Base-by-base conservation (phyloP, 2,113 vertebrate species). In the Donacobius atricapilla region DNA sequence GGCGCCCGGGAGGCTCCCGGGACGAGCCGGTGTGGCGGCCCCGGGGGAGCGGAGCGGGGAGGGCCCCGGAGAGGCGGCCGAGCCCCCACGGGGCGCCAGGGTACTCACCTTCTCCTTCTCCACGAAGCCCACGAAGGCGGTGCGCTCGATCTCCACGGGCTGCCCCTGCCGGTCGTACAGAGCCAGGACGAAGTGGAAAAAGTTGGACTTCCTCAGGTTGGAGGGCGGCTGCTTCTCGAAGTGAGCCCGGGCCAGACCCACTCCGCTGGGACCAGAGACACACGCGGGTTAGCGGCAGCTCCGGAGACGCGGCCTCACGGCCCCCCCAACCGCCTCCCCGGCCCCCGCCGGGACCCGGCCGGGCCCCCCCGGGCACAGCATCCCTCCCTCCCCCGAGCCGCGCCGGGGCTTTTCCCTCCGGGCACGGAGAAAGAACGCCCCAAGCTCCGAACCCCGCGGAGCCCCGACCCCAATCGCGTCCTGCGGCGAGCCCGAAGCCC, bases 151-250 rank as follows among this genome's bases (percentile, higher is more conserved):
- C 98, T 99, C 99, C 98, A 99, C 99, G 53, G 99, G 99, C 97
- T 99, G 99, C 89, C 99, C 99, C 98, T 99, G 99, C 72, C 99
- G 98, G 98, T 99, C 99, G 96, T 99, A 99, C 75, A 99, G 98
- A 81, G 99, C 99, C 98, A 99, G 97, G 93, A 99, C 99, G 97
- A 99, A 99, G 98, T 99, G 99, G 98, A 99, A 99, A 98, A 99
- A 99, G 99, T 99, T 99, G 98, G 99, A 99, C 97, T 99, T 99
- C 82, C 99, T 98, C 95, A 99, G 98, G 97, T 99, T 99, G 97
- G 99, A 99, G 80, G 99, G 99, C 90, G 99, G 99, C 97, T 99
- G 99, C 98, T 99, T 99, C 98, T 99, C 99, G 97, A 99, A 99
- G 98, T 99, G 99, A 93, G 99, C 99, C 97, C 99, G 98, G 98